These are phyloP conservation scores for Pantherophis alleghaniensis DNA, from an alignment of 2,797 vertebrate genomes.

Conservation along the genomic window DNA sequence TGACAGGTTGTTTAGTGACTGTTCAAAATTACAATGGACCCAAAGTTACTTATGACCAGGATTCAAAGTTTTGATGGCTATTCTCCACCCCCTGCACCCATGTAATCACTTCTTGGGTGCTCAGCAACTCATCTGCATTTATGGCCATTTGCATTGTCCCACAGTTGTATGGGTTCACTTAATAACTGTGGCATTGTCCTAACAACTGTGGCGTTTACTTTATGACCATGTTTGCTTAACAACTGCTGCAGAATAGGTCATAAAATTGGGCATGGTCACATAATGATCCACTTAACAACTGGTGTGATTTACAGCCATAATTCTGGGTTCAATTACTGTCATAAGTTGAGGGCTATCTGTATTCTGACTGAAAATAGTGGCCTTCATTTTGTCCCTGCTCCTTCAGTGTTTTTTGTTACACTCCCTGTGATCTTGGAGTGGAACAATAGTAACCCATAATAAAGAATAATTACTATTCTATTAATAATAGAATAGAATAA, in stretches of 20 bases:
- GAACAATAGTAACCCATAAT: neutral
- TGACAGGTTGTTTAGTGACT: neutral
- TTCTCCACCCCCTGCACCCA: neutral
- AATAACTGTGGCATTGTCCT: neutral
- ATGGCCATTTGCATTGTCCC: neutral
- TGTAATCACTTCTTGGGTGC: neutral
- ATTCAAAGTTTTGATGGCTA: neutral
- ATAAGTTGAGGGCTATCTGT: neutral
- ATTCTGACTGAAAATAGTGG: neutral
- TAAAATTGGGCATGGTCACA: neutral
- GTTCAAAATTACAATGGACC: neutral
- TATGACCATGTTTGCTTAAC: neutral
- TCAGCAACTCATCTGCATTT: neutral
- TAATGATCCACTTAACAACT: neutral
- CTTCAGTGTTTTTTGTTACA: neutral
- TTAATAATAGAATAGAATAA: neutral
- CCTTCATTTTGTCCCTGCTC: neutral
- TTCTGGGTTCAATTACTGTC: neutral
- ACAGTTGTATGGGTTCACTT: neutral
- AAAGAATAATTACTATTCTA: neutral
- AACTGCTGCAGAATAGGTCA: neutral
- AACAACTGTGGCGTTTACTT: neutral
- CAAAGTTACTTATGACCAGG: neutral
- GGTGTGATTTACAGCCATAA: neutral
- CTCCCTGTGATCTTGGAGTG: neutral